Evolutionary conservation across 2,888 invertebrate genomes (phyloP).

Genomic region (Pteria penguin): DNA sequence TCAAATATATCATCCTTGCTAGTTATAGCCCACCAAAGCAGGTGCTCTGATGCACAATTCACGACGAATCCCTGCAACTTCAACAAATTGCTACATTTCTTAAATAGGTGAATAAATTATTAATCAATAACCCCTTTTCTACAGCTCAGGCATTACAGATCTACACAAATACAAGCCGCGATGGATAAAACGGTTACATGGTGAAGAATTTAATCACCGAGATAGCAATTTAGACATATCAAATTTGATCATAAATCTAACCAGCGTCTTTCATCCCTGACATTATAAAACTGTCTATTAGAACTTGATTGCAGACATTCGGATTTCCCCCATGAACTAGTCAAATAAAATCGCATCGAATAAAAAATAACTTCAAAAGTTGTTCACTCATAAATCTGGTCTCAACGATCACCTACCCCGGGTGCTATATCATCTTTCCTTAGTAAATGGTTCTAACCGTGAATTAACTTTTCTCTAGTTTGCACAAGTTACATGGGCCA

Average conservation of each 20-base stretch:
- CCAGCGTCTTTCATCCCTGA: slow-evolving; percentile 4
- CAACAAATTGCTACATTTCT: too few species aligned
- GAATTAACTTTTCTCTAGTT: not conserved
- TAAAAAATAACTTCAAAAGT: slow-evolving; percentile 11
- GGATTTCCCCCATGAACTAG: not conserved
- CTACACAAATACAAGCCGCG: too few species aligned
- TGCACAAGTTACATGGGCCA: not conserved
- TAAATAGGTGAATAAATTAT: too few species aligned
- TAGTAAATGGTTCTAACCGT: not conserved
- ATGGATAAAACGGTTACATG: too few species aligned
- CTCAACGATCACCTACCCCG: not conserved
- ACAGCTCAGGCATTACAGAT: too few species aligned
- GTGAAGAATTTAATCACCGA: slow-evolving; percentile 5
- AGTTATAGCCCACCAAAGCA: too few species aligned
- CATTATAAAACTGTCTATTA: not conserved
- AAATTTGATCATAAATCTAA: slow-evolving; percentile 9
- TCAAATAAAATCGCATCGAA: not conserved
- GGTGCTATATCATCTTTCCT: not conserved
- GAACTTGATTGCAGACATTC: not conserved
- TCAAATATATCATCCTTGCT: too few species aligned
- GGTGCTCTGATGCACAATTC: too few species aligned
- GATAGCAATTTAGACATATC: slow-evolving; percentile 6
- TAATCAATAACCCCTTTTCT: too few species aligned
- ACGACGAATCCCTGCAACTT: too few species aligned
- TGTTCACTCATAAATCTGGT: not conserved